phyloP scores from a whole-genome alignment of 2,113 vertebrate species.

The Syrrhaptes paradoxus region DNA sequence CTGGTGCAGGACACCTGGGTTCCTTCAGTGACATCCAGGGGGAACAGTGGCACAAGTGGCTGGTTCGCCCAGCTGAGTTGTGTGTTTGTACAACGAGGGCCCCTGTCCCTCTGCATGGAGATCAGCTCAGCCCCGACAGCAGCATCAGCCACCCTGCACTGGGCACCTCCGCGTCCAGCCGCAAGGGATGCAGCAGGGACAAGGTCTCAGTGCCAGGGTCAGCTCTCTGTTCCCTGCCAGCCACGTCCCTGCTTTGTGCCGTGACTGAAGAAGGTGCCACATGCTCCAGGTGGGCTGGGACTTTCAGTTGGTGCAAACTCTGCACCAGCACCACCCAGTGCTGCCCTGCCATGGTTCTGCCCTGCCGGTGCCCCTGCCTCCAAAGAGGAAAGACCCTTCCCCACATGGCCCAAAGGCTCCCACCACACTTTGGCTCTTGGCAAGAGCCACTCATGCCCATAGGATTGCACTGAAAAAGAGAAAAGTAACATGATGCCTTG shows the following conservation, averaged over 20 bases:
- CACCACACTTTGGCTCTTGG: not conserved
- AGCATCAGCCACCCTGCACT: too few relatives aligned
- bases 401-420: accelerated
- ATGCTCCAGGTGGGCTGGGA: accelerated
- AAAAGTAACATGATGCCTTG: too few relatives aligned
- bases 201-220: not conserved
- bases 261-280: not conserved
- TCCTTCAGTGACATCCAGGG: not conserved
- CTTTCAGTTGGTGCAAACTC: not conserved
- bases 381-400: not conserved
- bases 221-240: not conserved
- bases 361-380: accelerated
- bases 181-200: too few relatives aligned
- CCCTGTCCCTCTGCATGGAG: too few relatives aligned
- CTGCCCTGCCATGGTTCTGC: not conserved
- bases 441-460: accelerated
- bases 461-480: not conserved
- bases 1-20: not conserved
- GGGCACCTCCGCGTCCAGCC: not conserved
- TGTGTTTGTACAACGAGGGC: not conserved
- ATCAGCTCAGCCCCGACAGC: not conserved
- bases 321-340: accelerated
- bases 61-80: not conserved
- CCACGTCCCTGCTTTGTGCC: not conserved
- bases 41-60: not conserved